Conservation (phyloP, 1,140 invertebrate genomes). For the Bombus balteatus region DNA sequence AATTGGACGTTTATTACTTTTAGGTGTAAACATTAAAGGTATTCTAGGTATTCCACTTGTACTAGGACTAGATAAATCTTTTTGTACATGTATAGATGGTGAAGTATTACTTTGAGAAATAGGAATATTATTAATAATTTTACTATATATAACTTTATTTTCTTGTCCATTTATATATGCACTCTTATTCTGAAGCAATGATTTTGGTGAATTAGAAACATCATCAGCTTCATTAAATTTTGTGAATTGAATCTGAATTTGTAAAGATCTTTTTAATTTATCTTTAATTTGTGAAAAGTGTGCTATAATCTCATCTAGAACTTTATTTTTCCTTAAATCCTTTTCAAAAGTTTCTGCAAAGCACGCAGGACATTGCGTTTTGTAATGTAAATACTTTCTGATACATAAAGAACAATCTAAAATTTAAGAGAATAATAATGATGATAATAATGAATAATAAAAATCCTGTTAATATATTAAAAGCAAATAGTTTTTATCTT, state of each 20-base stretch:
- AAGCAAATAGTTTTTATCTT: constrained; percentile 55
- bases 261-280: constrained; percentile 69
- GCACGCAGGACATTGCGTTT: constrained; percentile 84
- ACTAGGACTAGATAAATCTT: constrained; percentile 70
- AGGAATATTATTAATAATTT: background rate
- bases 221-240: background rate
- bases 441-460: background rate
- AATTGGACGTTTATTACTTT: constrained; percentile 52
- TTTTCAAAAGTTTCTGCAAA: constrained; percentile 82
- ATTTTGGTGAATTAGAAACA: background rate
- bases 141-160: background rate
- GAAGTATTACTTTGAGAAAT: constrained; percentile 10
- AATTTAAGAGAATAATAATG: constrained; percentile 46
- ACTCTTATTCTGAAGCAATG: background rate
- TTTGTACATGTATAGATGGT: constrained; percentile 24
- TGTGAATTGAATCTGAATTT: background rate
- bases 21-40: constrained; percentile 74
- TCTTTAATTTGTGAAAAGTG: constrained; percentile 76
- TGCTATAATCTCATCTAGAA: constrained; percentile 80
- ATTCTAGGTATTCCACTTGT: constrained; percentile 66
- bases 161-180: background rate
- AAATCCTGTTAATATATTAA: background rate
- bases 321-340: constrained; percentile 82
- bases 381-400: constrained; percentile 83
- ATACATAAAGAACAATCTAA: constrained; percentile 85